Evolutionary conservation across 2,113 vertebrate species (phyloP), one percentile per base, ranked within the genome.

Genomic region (Pyxicephalus adspersus): DNA sequence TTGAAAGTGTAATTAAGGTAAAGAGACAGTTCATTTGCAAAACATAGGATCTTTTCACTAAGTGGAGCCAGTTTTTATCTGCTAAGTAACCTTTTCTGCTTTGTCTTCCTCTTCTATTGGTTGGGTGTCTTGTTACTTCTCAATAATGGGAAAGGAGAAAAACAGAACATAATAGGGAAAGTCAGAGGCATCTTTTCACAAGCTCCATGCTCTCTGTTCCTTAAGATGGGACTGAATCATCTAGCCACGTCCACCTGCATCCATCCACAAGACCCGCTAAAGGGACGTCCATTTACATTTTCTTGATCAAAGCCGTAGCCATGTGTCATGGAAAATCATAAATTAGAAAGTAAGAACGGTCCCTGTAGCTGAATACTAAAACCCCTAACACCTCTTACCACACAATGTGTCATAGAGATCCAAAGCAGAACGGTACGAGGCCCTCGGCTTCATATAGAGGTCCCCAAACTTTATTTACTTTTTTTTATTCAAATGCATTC

Each of bases 1-100:
- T 86, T 86, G 74, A 80, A 83, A 76, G 64, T 75, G 78, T 87
- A 88, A 90, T 90, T 89, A 90, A 88, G 81, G 83, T 85, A 86
- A 87, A 85, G 83, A 85, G 87, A 89, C 85, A 83, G 77, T 85
- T 85, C 13, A 0, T 78, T 83, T 60, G 54, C 73, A 70, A 83
- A 74, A 87, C 84, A 80, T 74, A 15, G 80, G 88, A 85, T 91
- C 89, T 85, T 87, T 89, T 90, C 90, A 88, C 89, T 83, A 84
- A 85, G 81, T 67, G 86, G 87, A 89, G 88, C 83, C 86, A 85
- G 89, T 85, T 90, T 87, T 88, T 90, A 88, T 91, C 89, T 90
- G 79, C 88, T 86, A 90, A 88, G 83, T 86, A 87, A 84, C 85
- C 88, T 89, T 89, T 87, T 70, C 58, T 72, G 79, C 85, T 80